Base-by-base conservation (phyloP, 2,888 invertebrate genomes). In the Gasteruption jaculator region DNA sequence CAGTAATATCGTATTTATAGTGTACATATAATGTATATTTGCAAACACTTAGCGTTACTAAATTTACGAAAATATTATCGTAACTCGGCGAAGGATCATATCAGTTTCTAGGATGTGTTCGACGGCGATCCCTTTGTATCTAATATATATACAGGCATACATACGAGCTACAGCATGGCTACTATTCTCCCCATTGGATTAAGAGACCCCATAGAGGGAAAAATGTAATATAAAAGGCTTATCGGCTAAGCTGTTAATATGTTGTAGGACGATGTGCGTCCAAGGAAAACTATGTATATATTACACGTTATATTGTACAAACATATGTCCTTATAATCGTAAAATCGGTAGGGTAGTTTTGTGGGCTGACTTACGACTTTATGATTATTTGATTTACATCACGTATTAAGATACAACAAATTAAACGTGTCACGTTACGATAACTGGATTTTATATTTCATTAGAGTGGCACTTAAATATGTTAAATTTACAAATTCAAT, bases 211-310 rank as follows among this genome's bases (percentile, higher is more conserved):
- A 64, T 66, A 65, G 63, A 68, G 70, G 69, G 69, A 70, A 70
- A 70, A 71, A 71, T 70, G 69, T 70, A 70, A 71, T 71, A 71
- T 71, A 69, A 71, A 70, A 65, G 70, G 69, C 69, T 71, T 71
- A 71, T 61, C 58, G 61, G 56, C 64, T 71, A 68, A 71, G 70
- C 68, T 56, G 67, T 71, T 71, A 69, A 71, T 71, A 71, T 70
- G 69, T 68, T 68, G 64, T 65, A 64, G 60, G 58, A 57, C 53
- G 56, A 48, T 60, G 54, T 60, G n/a, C n/a, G 54, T 56, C 56
- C 55, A 50, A 60, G 56, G 45, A 58, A 56, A 64, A 58, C 58
- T 60, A 64, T 65, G 65, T 68, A 65, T 66, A 62, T 58, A 64
- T 66, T 65, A 63, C 51, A 53, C 51, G 42, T 58, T 55, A 55